Conservation (phyloP, 2,797 vertebrate genomes). For the Natrix natrix region DNA sequence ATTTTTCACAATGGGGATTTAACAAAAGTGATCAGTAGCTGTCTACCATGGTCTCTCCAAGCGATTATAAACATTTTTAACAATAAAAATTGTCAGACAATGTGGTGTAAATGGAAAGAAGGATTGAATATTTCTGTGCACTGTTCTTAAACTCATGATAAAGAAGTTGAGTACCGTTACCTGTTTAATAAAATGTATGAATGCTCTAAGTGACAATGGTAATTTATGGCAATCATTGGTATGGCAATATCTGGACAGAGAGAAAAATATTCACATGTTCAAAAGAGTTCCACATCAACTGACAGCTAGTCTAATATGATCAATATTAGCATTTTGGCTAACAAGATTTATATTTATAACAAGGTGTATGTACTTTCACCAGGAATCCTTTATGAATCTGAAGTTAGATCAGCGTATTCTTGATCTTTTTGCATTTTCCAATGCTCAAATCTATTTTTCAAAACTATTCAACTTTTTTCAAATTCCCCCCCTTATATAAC, state of each 20-base stretch:
- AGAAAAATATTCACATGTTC: neutral
- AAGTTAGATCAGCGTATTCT: neutral
- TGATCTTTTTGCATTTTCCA: neutral
- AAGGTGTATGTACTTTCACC: neutral
- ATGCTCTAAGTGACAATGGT: neutral
- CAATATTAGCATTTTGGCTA: neutral
- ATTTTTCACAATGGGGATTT: neutral
- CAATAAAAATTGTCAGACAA: neutral
- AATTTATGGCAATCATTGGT: neutral
- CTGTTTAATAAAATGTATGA: neutral
- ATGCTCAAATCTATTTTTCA: neutral
- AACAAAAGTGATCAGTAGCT: neutral
- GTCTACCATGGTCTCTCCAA: neutral
- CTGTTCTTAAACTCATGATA: neutral
- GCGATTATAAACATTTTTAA: neutral
- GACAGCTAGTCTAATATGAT: neutral
- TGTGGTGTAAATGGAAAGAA: neutral
- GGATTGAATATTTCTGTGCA: neutral
- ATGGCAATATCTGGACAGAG: neutral
- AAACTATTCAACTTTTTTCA: neutral
- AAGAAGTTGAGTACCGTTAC: neutral
- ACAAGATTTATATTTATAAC: neutral
- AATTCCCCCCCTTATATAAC: neutral
- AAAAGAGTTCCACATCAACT: neutral
- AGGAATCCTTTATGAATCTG: neutral